Base-by-base conservation (phyloP, 2,113 vertebrate genomes). In the Empidonax alnorum region DNA sequence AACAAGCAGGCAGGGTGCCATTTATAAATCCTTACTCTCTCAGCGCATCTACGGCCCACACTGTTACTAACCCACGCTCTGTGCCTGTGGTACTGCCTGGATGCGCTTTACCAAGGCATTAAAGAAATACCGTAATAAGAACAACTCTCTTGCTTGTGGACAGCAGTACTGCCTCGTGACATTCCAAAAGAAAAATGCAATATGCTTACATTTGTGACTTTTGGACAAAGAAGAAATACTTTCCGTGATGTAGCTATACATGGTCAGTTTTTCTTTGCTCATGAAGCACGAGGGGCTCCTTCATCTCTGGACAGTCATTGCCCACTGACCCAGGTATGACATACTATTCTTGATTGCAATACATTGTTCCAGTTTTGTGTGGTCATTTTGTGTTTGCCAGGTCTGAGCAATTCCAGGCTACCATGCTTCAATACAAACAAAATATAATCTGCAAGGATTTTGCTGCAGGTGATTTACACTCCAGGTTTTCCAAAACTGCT, bases 321-420 rank as follows among this genome's bases (percentile, higher is more conserved):
- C 39, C 1, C 14, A 27, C 24, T 13, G 50, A 52, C 50, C 27
- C 27, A 30, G 31, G 44, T 17, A 30, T 3, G 1, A 41, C 6
- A 44, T 5, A 2, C 14, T 16, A 1, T 20, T 52, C 13, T 3
- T 15, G 19, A 24, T 6, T 18, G 9, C 9, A 2, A 7, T 12
- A 16, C 14, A 4, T 22, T 5, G 24, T 18, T 31, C 20, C 22
- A 2, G 19, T 50, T 58, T 19, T 33, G 12, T 6, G 2, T 3
- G 24, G 61, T 33, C 8, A 0, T 31, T n/a, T 37, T 8, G 21
- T 22, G 49, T 41, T 20, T 52, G 14, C 15, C 17, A 8, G 22
- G 28, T 31, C 28, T 8, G 10, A 65, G 28, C 18, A 52, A 52
- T 14, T 12, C 9, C 2, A 0, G 49, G 33, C 33, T 50, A 28